These are phyloP conservation scores for Drosophila conformis DNA, from an alignment of 2,888 invertebrate species.

Conservation along the genomic window DNA sequence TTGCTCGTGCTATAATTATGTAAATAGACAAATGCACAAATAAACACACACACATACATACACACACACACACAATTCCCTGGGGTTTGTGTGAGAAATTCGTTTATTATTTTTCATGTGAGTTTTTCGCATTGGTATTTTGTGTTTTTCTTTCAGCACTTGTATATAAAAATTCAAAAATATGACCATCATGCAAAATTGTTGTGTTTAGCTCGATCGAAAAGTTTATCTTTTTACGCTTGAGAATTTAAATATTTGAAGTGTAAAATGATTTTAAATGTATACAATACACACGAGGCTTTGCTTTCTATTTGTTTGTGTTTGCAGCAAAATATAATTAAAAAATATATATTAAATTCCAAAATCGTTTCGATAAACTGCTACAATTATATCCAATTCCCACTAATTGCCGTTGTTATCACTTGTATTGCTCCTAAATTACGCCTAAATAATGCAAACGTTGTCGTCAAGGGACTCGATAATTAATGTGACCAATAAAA, in stretches of 20 bases:
- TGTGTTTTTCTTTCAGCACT: conserved; percentile 13
- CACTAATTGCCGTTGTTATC: conserved; percentile 8
- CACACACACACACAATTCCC: background rate
- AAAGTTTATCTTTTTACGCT: conserved; percentile 14
- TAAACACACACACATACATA: background rate
- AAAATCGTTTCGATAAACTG: background rate
- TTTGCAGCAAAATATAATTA: background rate
- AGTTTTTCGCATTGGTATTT: conserved; percentile 9
- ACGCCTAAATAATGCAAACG: conserved; percentile 27
- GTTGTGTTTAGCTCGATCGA: background rate
- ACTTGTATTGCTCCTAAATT: conserved; percentile 7
- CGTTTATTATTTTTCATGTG: background rate
- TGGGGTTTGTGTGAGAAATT: background rate
- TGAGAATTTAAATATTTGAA: background rate
- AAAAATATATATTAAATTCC: background rate
- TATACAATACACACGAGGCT: background rate
- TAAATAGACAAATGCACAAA: conserved; percentile 21
- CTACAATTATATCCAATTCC: conserved; percentile 1
- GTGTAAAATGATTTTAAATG: background rate
- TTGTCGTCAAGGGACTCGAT: conserved; percentile 1
- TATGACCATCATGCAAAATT: background rate
- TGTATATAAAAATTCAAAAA: conserved; percentile 10
- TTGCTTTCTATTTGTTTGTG: background rate
- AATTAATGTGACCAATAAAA: conserved; percentile 15
- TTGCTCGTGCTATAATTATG: conserved; percentile 33